Conservation (phyloP, 2,113 vertebrate species). For the Rhinoptilus africanus region DNA sequence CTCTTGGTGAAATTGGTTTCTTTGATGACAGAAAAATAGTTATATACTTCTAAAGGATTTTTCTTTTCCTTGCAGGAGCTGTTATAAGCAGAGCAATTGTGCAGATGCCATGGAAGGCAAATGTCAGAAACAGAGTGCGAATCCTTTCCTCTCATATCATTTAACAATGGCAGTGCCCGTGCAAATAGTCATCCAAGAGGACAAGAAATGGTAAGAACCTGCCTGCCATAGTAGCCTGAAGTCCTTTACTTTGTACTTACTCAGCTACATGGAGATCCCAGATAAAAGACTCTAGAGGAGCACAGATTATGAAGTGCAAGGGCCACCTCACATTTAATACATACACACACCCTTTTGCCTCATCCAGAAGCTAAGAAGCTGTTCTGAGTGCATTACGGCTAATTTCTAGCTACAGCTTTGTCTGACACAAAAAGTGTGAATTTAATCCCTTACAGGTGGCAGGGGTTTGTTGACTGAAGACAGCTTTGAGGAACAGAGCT, state of each 20-base stretch:
- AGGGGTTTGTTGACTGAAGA: conserved; percentile 22
- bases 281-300: not conserved
- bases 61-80: not conserved
- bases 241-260: not conserved
- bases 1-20: conserved; percentile 26
- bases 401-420: not conserved
- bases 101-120: not conserved
- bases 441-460: not conserved
- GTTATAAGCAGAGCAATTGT: not conserved
- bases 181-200: not conserved
- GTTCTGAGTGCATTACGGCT: not conserved
- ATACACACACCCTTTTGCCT: not conserved
- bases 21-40: not conserved
- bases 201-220: not conserved
- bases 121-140: not conserved
- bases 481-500: conserved; percentile 34
- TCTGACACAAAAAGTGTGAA: not conserved
- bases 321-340: not conserved
- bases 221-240: not conserved
- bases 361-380: not conserved
- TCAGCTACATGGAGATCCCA: not conserved
- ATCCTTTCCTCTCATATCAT: not conserved
- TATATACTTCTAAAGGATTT: not conserved
- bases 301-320: not conserved
- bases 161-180: not conserved